Conservation (phyloP, 1,140 invertebrate species). For the Theocolax elegans region DNA sequence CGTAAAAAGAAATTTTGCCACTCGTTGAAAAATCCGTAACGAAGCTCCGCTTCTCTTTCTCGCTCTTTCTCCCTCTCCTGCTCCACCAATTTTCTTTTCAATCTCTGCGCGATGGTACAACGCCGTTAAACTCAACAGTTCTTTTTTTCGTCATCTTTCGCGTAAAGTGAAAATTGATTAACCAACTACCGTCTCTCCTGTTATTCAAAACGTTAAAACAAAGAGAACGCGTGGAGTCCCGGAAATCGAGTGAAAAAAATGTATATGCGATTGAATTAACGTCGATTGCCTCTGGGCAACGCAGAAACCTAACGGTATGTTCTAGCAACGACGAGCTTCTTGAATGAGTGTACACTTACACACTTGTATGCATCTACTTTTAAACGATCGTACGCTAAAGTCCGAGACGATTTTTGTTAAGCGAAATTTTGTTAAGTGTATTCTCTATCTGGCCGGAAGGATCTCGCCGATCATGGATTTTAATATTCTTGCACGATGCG, state of each 20-base stretch:
- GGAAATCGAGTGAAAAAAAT: slow-evolving; percentile 34
- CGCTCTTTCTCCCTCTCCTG: neutral
- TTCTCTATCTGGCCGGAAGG: neutral
- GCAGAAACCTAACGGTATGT: slow-evolving; percentile 9
- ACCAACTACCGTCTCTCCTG: neutral
- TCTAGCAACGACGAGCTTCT: neutral
- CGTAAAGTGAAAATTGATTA: too few relatives aligned
- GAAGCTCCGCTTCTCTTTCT: slow-evolving; percentile 7
- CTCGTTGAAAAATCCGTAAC: neutral
- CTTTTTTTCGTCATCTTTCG: too few relatives aligned
- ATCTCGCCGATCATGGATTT: neutral
- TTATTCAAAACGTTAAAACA: too few relatives aligned
- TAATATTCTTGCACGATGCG: neutral
- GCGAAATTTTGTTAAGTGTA: slow-evolving; percentile 10
- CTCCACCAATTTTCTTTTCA: too few relatives aligned
- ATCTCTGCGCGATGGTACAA: too few relatives aligned
- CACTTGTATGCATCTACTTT: neutral
- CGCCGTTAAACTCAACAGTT: too few relatives aligned
- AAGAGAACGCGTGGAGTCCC: slow-evolving; percentile 7
- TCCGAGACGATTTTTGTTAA: too few relatives aligned
- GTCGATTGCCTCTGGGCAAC: slow-evolving; percentile 28
- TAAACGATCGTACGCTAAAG: neutral
- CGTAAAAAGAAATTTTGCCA: slow-evolving; percentile 28
- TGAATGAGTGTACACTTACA: neutral
- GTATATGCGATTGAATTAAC: slow-evolving; percentile 37